Percentiles rank a stretch among this genome's conserved stretches.
phyloP scores from a whole-genome alignment of 2,113 vertebrate species.

The Cephalopholis sonnerati region DNA sequence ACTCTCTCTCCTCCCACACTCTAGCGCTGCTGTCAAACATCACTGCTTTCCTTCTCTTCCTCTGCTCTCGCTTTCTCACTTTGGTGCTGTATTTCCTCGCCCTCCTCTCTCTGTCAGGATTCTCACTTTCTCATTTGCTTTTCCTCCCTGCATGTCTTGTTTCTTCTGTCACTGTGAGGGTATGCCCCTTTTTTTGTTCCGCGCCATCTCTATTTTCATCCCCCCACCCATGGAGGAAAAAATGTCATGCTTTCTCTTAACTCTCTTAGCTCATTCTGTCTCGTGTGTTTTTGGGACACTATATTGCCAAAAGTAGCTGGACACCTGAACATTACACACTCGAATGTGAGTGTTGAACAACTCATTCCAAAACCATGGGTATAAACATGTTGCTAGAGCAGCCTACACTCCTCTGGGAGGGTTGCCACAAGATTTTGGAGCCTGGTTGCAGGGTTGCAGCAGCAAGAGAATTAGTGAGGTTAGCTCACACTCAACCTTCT shows the following conservation, averaged over 20 bases:
- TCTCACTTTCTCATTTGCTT: neutral
- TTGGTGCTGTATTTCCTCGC: neutral
- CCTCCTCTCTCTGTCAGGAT: neutral
- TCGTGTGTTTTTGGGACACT: neutral
- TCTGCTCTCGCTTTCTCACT: constrained; percentile 8
- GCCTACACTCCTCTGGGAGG: neutral
- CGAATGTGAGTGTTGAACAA: neutral
- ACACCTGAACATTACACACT: neutral
- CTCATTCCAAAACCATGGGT: too few species aligned
- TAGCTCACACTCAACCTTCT: neutral
- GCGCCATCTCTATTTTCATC: neutral
- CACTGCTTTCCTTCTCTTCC: neutral
- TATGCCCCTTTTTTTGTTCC: neutral
- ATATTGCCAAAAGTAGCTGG: neutral
- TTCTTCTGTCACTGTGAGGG: neutral
- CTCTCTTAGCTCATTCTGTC: neutral
- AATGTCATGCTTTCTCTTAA: neutral
- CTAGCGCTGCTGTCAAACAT: constrained; percentile 31
- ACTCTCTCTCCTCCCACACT: constrained; percentile 35
- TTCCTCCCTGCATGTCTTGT: neutral
- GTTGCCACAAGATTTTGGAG: neutral
- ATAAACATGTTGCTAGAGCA: neutral
- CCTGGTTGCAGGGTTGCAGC: neutral
- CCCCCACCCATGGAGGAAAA: neutral
- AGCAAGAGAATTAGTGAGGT: too few species aligned